Base-by-base conservation (phyloP, 2,797 vertebrate species). In the Anisognathus igniventris region DNA sequence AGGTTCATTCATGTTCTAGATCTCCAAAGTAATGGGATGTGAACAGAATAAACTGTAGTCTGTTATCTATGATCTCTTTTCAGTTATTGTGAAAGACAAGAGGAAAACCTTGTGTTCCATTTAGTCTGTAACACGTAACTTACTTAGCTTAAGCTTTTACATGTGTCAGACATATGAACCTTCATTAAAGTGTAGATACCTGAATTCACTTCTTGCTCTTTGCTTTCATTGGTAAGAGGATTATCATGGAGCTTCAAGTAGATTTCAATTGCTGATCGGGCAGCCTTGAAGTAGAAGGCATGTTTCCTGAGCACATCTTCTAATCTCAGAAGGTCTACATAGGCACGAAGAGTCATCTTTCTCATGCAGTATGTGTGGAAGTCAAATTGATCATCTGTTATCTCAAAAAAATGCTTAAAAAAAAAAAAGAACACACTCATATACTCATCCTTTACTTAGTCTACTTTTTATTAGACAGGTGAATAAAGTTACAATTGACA, bases 351-450 rank as follows among this genome's bases (percentile, higher is more conserved):
- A 56, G 98, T 98, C 98, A 98, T 98, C 93, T 98, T 98, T 93
- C 98, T 97, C 98, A 98, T 98, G 94, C 98, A 98, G 87, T 98
- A 98, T 0, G 98, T 98, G 89, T 98, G 98, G 95, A 98, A 98
- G 93, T 98, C 98, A 97, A 98, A 98, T 0, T 98, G 98, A 96
- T 98, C 98, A 81, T 98, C 98, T 1, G 98, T 98, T 95, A 98
- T 98, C 96, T 98, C 98, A 96, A 98, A 97, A 96, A 98, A 98
- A 95, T 98, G 98, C 98, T 98, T 31, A 2, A 47, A 79, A 81
- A 57, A 54, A 79, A 47, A 27, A 20, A 33, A 3, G 14, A 10
- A 39, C 8, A 62, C 22, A 24, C 3, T 77, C 48, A 84, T 47
- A 83, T 3, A 9, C 7, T 39, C 13, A 53, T 75, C 11, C 30